These are phyloP conservation scores for Coptodon rendalli DNA, from an alignment of 2,113 vertebrate genomes.

Conservation along the genomic window DNA sequence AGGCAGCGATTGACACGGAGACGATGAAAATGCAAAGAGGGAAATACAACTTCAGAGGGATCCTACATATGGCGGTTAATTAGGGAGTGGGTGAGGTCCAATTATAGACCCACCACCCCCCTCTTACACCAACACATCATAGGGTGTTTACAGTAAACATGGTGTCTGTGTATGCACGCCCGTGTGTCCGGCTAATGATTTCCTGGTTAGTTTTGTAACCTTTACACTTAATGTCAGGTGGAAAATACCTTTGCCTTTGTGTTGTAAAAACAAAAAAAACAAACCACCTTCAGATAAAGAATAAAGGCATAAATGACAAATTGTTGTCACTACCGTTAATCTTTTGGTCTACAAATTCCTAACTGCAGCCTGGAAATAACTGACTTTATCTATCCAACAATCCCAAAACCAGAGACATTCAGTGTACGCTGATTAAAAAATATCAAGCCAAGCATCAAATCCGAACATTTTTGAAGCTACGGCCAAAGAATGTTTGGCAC, in stretches of 20 bases:
- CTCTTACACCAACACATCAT: background rate
- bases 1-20: background rate
- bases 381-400: background rate
- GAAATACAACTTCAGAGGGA: background rate
- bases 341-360: background rate
- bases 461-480: background rate
- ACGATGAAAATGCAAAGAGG: background rate
- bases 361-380: background rate
- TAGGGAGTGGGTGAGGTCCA: constrained; percentile 1
- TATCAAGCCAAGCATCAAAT: background rate
- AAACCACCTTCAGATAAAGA: background rate
- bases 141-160: constrained; percentile 3
- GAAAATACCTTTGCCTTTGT: background rate
- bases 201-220: background rate
- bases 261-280: background rate
- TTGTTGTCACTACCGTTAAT: background rate
- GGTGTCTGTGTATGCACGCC: background rate
- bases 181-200: background rate
- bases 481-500: background rate
- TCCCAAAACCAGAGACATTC: background rate
- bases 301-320: background rate
- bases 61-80: constrained; percentile 28
- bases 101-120: constrained; percentile 30
- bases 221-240: background rate
- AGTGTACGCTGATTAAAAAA: background rate